A percentile compares a stretch with the other conserved stretches of the same genome.
phyloP scores from a whole-genome alignment of 1,140 invertebrate species.

The Drosophila rufa region DNA sequence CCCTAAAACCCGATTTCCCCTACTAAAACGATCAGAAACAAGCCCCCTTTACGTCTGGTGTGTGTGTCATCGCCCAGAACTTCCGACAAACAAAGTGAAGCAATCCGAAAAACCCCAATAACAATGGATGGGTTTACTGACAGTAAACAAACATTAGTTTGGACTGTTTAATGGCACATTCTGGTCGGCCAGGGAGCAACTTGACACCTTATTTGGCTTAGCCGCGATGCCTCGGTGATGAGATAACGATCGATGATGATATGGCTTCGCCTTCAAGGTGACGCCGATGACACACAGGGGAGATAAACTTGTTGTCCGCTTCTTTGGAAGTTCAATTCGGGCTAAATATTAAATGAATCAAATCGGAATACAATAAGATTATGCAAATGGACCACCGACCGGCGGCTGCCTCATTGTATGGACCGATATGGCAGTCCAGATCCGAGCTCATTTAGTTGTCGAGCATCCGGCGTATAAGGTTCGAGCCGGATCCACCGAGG shows the following conservation, averaged over 20 bases:
- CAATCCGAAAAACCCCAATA: not conserved
- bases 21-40: not conserved
- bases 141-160: conserved; percentile 36
- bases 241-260: conserved; percentile 54
- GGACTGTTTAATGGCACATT: conserved; percentile 25
- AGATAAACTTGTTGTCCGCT: conserved; percentile 60
- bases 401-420: conserved; percentile 19
- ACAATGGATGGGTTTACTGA: conserved; percentile 2
- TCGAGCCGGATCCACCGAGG: conserved; percentile 17
- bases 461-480: conserved; percentile 15
- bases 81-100: not conserved
- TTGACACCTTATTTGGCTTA: conserved; percentile 55
- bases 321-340: conserved; percentile 57
- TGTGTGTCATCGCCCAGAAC: conserved; percentile 17
- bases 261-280: conserved; percentile 17
- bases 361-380: conserved; percentile 56
- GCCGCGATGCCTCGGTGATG: conserved; percentile 14
- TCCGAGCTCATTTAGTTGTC: conserved; percentile 35
- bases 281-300: conserved; percentile 53
- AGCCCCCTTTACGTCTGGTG: not conserved
- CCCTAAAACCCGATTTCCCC: no score
- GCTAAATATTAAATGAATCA: conserved; percentile 55
- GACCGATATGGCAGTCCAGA: conserved; percentile 23
- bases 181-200: conserved; percentile 15
- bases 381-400: conserved; percentile 56